Evolutionary conservation across 2,888 invertebrate genomes (phyloP).

Genomic region (Panorpa germanica): DNA sequence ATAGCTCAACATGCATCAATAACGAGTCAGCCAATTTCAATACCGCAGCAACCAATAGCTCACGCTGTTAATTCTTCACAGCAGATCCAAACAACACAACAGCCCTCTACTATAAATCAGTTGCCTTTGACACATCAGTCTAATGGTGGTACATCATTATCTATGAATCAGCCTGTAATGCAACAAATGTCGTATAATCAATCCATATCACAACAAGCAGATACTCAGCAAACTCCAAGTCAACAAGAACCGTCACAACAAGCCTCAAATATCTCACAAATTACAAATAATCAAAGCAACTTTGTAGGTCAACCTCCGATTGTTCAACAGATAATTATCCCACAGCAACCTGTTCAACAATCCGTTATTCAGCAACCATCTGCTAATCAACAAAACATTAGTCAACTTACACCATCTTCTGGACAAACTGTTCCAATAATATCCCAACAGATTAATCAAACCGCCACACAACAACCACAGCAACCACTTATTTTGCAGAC

Average conservation of each 20-base stretch:
- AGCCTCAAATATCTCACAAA: constrained; percentile 11
- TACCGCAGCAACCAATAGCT: neutral
- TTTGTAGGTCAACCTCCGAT: constrained; percentile 1
- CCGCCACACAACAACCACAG: no score
- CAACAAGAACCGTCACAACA: neutral
- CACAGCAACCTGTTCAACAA: constrained; percentile 4
- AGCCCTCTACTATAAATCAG: neutral
- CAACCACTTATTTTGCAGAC: no score
- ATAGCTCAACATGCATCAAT: neutral
- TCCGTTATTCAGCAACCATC: neutral
- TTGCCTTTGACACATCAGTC: constrained; percentile 1
- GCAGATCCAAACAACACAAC: neutral
- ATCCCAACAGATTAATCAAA: no score
- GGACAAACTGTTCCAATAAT: no score
- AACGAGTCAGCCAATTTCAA: neutral
- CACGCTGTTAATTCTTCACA: neutral
- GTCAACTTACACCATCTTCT: no score
- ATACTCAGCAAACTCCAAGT: constrained; percentile 1
- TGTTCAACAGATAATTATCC: constrained; percentile 2
- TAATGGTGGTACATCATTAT: constrained; percentile 7
- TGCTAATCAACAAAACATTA: no score
- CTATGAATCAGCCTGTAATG: no score
- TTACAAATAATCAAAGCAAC: constrained; percentile 10
- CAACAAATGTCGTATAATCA: neutral
- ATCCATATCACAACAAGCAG: neutral